Base-by-base conservation (phyloP, 2,113 vertebrate genomes). In the Rhinogobius similis region DNA sequence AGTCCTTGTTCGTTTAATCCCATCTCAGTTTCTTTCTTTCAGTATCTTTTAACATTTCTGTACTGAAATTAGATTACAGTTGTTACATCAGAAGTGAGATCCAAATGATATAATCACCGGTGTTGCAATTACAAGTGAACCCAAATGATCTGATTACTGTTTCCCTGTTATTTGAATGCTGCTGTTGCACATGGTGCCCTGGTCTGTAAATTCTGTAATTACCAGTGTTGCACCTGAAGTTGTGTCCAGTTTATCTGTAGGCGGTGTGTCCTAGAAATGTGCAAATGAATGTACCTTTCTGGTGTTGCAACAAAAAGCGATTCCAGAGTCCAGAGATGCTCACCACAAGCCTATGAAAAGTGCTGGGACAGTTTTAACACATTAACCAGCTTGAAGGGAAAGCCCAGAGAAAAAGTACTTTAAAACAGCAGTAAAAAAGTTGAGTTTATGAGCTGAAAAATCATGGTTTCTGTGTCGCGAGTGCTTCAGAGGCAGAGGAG, bases 401-500 rank as follows among this genome's bases (percentile, higher is more conserved):
- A 52, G 21, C 21, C 50, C 50, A 9, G 50, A 3, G 21, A 23
- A 11, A 29, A 58, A 16, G 55, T 27, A 29, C 5, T 26, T 0
- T 14, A 12, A 26, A 55, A 24, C 23, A 14, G 10, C 23, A 58
- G 24, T 3, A 20, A 29, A 29, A 58, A 29, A 14, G 5, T 36
- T 5, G 32, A n/a, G n/a, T 3, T 36, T 29, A 10, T 27, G 21
- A 52, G 21, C 18, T 20, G 20, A 18, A 20, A 6, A 48, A 48
- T 5, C 10, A 5, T 48, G n/a, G 50, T 16, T 23, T 52, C 50
- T 52, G 50, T 55, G 23, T 23, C 29, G 18, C 62, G 36, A n/a
- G 43, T 38, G 53, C 44, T 26, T 62, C 16, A 68, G 29, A 18
- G 46, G 55, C 21, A 46, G 38, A 74, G 76, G 67, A 65, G 64